These are phyloP conservation scores for Drosophila tsacasi DNA, from an alignment of 1,140 invertebrate species.

Conservation along the genomic window DNA sequence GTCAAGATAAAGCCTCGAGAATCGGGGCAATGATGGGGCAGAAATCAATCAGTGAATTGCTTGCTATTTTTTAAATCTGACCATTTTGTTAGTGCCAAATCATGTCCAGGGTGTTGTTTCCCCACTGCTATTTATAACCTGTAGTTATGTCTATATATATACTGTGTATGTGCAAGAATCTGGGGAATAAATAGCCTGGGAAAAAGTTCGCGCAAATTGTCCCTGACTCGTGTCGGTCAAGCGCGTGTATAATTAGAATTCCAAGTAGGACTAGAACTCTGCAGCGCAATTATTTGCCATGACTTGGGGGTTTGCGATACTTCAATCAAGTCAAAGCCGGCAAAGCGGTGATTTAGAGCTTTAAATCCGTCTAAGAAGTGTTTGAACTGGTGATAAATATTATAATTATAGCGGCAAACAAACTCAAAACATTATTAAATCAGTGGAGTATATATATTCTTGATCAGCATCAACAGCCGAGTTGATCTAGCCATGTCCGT, in stretches of 20 bases:
- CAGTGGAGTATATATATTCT: no score
- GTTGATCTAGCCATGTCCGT: no score
- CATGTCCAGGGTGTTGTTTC: slow-evolving; percentile 18
- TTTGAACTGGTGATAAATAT: slow-evolving; percentile 9
- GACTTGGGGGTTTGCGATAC: slow-evolving; percentile 21
- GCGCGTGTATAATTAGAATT: slow-evolving; percentile 38
- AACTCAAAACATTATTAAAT: background rate
- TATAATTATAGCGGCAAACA: background rate
- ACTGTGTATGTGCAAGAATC: background rate
- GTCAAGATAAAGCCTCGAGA: slow-evolving; percentile 2
- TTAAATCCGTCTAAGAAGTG: background rate
- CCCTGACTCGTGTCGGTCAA: slow-evolving; percentile 39
- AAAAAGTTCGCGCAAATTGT: slow-evolving; percentile 5
- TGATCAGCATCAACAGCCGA: no score
- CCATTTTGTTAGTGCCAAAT: slow-evolving; percentile 30
- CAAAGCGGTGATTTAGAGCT: background rate
- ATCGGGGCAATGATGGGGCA: slow-evolving; percentile 70
- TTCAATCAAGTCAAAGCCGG: background rate
- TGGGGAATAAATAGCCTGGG: slow-evolving; percentile 13
- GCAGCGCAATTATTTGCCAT: slow-evolving; percentile 21
- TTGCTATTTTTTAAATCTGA: slow-evolving; percentile 34
- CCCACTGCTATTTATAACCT: slow-evolving; percentile 20
- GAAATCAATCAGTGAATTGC: slow-evolving; percentile 30
- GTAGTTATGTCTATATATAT: no score
- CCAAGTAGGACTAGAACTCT: slow-evolving; percentile 23